Evolutionary conservation across 2,797 vertebrate genomes (phyloP).

Genomic region (Semotilus atromaculatus): DNA sequence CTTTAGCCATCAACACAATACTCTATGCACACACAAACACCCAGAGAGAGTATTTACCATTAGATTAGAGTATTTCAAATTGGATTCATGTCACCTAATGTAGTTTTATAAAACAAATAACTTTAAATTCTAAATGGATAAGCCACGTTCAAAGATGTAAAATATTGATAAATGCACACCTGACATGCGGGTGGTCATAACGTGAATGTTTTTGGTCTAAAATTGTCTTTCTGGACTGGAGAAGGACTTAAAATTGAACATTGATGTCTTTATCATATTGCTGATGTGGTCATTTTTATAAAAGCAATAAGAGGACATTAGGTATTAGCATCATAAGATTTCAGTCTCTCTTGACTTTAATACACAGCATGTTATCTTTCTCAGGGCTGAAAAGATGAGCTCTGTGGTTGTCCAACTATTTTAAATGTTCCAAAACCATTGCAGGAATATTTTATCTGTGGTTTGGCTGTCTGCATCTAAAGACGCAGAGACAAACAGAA

Average conservation of each 20-base stretch:
- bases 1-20: neutral
- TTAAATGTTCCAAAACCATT: slow-evolving; percentile 8
- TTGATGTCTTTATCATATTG: neutral
- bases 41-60: neutral
- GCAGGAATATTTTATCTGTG: neutral
- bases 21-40: neutral
- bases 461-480: slow-evolving; percentile 9
- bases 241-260: neutral
- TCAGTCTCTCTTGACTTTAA: neutral
- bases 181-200: neutral
- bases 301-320: neutral
- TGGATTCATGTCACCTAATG: neutral
- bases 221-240: neutral
- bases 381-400: neutral
- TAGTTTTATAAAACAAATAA: neutral
- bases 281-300: neutral
- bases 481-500: neutral
- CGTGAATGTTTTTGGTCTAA: neutral
- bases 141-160: neutral
- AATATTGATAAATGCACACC: neutral
- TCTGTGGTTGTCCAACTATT: neutral
- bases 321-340: neutral
- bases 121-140: slow-evolving; percentile 3
- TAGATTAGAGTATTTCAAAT: neutral
- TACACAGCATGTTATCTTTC: too few species aligned